phyloP scores from a whole-genome alignment of 2,797 vertebrate genomes.

The Myotis daubentonii region DNA sequence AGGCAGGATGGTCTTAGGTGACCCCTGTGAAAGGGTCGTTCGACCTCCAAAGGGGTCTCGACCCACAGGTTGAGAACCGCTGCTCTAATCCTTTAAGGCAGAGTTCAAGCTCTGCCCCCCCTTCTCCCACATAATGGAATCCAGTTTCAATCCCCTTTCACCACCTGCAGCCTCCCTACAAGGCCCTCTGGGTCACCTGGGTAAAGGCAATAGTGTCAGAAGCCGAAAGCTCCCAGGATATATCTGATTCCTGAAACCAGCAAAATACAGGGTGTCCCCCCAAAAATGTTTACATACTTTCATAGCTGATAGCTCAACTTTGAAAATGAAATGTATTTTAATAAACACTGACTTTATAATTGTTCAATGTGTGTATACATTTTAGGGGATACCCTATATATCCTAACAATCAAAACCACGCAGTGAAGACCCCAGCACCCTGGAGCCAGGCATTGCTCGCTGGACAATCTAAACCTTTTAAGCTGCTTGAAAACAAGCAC shows the following conservation, averaged over 20 bases:
- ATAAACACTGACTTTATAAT: too few relatives aligned
- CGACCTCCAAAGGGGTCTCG: too few relatives aligned
- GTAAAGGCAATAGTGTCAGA: background rate
- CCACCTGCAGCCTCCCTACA: background rate
- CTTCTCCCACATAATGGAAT: background rate
- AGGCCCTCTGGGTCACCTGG: background rate
- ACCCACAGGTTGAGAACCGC: too few relatives aligned
- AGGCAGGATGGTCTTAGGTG: too few relatives aligned
- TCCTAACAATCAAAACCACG: slow-evolving; percentile 33
- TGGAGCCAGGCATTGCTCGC: background rate
- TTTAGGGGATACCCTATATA: background rate
- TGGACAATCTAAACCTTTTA: background rate
- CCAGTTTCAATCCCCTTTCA: background rate
- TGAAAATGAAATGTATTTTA: too few relatives aligned
- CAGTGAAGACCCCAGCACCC: background rate
- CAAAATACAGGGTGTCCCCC: background rate
- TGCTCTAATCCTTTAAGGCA: slow-evolving; percentile 25
- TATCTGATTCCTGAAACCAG: background rate
- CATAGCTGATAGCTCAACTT: too few relatives aligned
- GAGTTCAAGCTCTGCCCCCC: background rate
- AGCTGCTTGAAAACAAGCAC: slow-evolving; percentile 42
- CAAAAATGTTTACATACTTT: too few relatives aligned
- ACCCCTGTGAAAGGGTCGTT: too few relatives aligned
- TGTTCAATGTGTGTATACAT: too few relatives aligned
- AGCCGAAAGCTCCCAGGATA: background rate